These are phyloP conservation scores for Alethe diademata DNA, from an alignment of 2,113 vertebrate species.

Conservation along the genomic window DNA sequence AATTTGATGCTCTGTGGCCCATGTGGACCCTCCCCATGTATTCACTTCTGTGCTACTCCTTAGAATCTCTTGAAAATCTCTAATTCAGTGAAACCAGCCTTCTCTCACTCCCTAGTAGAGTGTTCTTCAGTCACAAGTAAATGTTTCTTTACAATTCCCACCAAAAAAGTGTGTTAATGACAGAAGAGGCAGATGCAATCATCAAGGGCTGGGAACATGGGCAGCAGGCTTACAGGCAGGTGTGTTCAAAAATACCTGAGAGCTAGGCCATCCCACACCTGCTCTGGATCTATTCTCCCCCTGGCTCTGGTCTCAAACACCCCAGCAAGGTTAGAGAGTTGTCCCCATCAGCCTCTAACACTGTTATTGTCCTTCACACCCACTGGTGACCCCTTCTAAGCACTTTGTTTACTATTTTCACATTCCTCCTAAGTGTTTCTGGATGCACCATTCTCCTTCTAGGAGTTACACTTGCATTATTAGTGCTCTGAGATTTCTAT, in stretches of 20 bases:
- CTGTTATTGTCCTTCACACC: not conserved
- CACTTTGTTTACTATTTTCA: not conserved
- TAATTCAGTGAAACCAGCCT: not conserved
- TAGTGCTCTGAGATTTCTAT: not conserved
- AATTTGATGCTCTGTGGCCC: not conserved
- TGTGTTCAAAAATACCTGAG: no score
- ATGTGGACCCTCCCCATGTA: rapidly evolving
- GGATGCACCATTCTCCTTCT: not conserved
- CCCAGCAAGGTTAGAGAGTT: not conserved
- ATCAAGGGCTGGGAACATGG: not conserved
- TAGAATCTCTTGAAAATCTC: not conserved
- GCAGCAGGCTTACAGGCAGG: not conserved
- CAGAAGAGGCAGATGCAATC: not conserved
- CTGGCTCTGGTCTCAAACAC: not conserved
- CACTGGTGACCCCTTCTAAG: not conserved
- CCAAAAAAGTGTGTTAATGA: not conserved
- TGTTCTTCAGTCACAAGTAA: not conserved
- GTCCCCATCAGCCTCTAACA: not conserved
- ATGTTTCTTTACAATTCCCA: not conserved
- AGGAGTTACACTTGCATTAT: not conserved
- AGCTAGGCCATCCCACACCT: not conserved
- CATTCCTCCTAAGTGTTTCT: not conserved
- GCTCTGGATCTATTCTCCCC: not conserved
- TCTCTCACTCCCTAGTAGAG: not conserved
- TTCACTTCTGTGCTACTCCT: not conserved